phyloP scores from a whole-genome alignment of 2,113 vertebrate species.

The Chrysochloris asiatica region DNA sequence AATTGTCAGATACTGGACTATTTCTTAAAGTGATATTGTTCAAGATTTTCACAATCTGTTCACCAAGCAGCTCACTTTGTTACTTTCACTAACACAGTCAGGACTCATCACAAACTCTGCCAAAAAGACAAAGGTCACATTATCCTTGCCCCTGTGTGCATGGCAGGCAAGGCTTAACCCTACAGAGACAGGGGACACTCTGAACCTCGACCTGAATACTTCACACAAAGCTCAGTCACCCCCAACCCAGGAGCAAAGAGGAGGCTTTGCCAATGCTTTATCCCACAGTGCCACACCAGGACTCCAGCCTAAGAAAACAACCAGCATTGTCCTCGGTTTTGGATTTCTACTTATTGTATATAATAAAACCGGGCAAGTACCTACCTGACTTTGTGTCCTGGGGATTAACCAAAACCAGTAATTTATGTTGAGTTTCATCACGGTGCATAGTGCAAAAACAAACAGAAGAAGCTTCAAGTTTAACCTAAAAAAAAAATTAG shows the following conservation, averaged over 20 bases:
- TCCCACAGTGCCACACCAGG: too few relatives aligned
- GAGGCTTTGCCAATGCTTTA: not conserved
- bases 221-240: not conserved
- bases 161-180: rapidly evolving
- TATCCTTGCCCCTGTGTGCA: not conserved
- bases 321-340: not conserved
- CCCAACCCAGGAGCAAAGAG: not conserved
- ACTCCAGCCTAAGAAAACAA: not conserved
- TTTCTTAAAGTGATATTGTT: conserved; percentile 52
- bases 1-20: too few relatives aligned
- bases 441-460: conserved; percentile 78
- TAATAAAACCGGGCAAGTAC: conserved; percentile 58
- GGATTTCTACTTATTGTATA: not conserved
- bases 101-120: not conserved
- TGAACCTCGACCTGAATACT: not conserved
- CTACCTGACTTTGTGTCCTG: conserved; percentile 85
- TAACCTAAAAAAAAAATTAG: conserved; percentile 79
- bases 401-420: conserved; percentile 84
- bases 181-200: not conserved
- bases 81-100: not conserved
- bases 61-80: not conserved
- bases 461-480: conserved; percentile 80
- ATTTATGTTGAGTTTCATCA: conserved; percentile 78
- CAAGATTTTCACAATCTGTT: conserved; percentile 16
- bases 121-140: not conserved